Evolutionary conservation across 2,113 vertebrate species (phyloP).

Genomic region (Zosterops lateralis): DNA sequence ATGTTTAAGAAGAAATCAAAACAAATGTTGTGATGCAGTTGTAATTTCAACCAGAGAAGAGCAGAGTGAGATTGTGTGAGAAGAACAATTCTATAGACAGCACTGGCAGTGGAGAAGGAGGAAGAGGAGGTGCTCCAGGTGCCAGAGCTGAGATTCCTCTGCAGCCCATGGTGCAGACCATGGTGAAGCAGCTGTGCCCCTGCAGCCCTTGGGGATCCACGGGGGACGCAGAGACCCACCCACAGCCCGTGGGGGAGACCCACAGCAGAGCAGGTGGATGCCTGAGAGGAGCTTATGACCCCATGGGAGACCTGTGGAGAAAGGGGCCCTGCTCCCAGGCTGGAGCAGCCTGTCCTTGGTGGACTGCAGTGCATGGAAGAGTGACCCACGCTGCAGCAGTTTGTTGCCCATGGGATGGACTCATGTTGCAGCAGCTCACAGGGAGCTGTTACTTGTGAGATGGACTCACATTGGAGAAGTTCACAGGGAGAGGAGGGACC

Average conservation of each 20-base stretch:
- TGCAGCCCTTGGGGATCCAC: neutral
- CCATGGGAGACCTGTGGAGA: neutral
- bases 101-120: neutral
- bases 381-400: rapidly evolving
- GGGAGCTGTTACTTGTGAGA: neutral
- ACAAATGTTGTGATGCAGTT: neutral
- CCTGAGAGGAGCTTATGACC: neutral
- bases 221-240: neutral
- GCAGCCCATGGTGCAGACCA: neutral
- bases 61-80: neutral
- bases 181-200: neutral
- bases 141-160: rapidly evolving
- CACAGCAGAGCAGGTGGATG: rapidly evolving
- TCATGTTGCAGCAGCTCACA: neutral
- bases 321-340: neutral
- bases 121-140: neutral
- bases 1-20: neutral
- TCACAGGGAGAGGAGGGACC: neutral
- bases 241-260: neutral
- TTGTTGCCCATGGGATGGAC: neutral
- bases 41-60: neutral
- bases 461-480: neutral
- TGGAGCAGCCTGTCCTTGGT: neutral
- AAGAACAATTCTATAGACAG: neutral
- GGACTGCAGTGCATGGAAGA: neutral